Base-by-base conservation (phyloP, 2,888 invertebrate genomes). In the Amorpha juglandis region DNA sequence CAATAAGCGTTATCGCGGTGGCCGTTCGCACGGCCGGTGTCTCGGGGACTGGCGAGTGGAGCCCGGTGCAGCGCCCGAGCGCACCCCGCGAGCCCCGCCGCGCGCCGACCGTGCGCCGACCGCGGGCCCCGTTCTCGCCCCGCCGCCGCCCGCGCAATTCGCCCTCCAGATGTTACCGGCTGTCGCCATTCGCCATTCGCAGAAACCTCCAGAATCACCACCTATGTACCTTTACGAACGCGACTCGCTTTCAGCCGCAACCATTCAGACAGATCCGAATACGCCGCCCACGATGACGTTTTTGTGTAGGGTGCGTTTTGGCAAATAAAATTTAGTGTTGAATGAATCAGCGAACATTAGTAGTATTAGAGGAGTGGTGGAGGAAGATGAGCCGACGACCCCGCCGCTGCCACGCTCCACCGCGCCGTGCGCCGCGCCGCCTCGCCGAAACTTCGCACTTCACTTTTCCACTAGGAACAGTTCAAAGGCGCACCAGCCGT, bases 11-110 rank as follows among this genome's bases (percentile, higher is more conserved):
- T 79, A 74, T 87, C 88, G 89, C 91, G 90, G 81, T 90, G 91
- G 92, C 92, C 92, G 92, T 87, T 90, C 92, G 82, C 91, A 82
- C 88, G 91, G 92, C 91, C 92, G 92, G 89, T 90, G 92, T 91
- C 90, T 91, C 89, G 90, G 88, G 92, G 91, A 93, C 93, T 93
- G 91, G 87, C 91, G 89, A 86, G 84, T 84, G 82, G 80, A 72
- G 76, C 80, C 83, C 84, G 83, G 80, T 83, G 86, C 86, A 84
- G 84, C 84, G 85, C 89, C 87, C 87, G 86, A 81, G 82, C 81
- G 82, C 87, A 84, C 89, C 87, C 88, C 89, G 87, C 85, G 77
- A 78, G 74, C 81, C 78, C 75, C 80, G 74, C 71, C 75, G 19
- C 33, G 38, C 55, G 38, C 55, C 33, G 33, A n/a, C 55, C 84